Base-by-base conservation (phyloP, 2,797 vertebrate genomes). In the Periparus ater region DNA sequence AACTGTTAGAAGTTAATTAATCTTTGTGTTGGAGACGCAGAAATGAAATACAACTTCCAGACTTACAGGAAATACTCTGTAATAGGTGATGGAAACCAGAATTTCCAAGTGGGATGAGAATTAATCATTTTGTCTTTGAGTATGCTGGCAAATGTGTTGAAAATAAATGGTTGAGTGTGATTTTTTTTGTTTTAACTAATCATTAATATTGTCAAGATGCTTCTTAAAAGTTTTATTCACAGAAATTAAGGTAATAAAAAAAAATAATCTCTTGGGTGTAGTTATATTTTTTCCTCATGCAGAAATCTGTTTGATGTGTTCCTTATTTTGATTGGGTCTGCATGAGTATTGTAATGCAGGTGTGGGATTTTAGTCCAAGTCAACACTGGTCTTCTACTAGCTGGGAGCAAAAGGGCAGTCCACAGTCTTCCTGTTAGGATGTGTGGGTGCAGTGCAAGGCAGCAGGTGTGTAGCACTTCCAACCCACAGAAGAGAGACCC, bases 161-260 rank as follows among this genome's bases (percentile, higher is more conserved):
- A 40, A 79, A 58, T 23, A 58, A 85, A 42, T 62, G 19, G 4
- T 77, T 27, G 15, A 58, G 21, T 10, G 8, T 34, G 57, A 51
- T 67, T 92, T 95, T 92, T 95, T 94, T 79, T 54, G 4, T 90
- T 81, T 88, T 25, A 77, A 6, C 21, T 58, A n/a, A 68, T 91
- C 10, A 38, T 70, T 48, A 51, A 5, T 82, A 90, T 86, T 84
- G 20, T 54, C 70, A 51, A 74, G 45, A 45, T 68, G 30, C 44
- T 6, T 4, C 48, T 76, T 85, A 44, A 84, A 85, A 45, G 7
- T 40, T 63, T 25, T 67, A 36, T 75, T 88, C 44, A 40, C 19
- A 30, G 61, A 70, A 86, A 68, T 57, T 4, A 62, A 78, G 34
- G 23, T 58, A 83, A 75, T 53, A 14, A 25, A 30, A 51, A 42